These are phyloP conservation scores for Characodon lateralis DNA, from an alignment of 2,797 vertebrate genomes.

Conservation along the genomic window DNA sequence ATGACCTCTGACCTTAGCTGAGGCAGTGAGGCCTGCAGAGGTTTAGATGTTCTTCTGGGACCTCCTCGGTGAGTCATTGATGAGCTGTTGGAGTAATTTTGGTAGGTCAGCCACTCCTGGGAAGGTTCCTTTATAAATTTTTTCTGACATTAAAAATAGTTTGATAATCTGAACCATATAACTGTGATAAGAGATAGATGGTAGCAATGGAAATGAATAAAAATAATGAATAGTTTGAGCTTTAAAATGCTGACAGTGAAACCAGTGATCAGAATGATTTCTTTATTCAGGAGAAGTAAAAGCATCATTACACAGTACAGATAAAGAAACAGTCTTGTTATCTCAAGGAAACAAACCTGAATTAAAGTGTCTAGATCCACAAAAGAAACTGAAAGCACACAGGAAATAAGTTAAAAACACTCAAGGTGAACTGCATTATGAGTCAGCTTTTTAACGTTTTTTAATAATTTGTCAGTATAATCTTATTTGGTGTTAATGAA, in stretches of 20 bases:
- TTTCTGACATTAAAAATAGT: background rate
- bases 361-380: slow-evolving; percentile 27
- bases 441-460: slow-evolving; percentile 1
- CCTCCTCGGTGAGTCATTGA: background rate
- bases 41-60: no score
- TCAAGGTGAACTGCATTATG: slow-evolving; percentile 26
- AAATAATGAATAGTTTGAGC: background rate
- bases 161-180: background rate
- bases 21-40: no score
- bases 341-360: slow-evolving; percentile 27
- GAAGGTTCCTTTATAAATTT: no score
- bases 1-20: no score
- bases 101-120: no score
- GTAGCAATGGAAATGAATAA: background rate
- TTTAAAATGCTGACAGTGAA: background rate
- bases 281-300: slow-evolving; percentile 50
- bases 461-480: slow-evolving; percentile 25
- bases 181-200: background rate
- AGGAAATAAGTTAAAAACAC: slow-evolving; percentile 44
- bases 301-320: slow-evolving; percentile 43
- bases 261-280: slow-evolving; percentile 39
- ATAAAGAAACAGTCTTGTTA: slow-evolving; percentile 30
- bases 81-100: no score
- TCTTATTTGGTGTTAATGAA: slow-evolving; percentile 48
- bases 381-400: slow-evolving; percentile 28